Percentiles rank a stretch among this genome's conserved stretches.
These are phyloP conservation scores for Melinaea menophilus DNA, from an alignment of 2,888 invertebrate genomes.

Conservation along the genomic window DNA sequence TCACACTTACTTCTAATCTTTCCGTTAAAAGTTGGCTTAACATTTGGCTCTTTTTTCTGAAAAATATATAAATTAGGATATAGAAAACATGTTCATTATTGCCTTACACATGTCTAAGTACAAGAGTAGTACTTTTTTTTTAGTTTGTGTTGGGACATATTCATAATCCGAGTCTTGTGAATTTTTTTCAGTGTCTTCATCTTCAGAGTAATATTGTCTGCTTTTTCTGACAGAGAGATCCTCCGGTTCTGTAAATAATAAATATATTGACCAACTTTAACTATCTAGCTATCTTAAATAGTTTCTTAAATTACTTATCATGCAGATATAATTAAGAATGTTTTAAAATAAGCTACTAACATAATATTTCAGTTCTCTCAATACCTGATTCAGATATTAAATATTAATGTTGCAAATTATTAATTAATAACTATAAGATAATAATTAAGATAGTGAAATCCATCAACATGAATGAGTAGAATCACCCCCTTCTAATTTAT, in stretches of 20 bases:
- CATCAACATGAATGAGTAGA: too few relatives aligned
- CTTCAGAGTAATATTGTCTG: background rate
- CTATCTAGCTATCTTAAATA: too few relatives aligned
- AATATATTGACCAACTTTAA: background rate
- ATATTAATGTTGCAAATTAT: too few relatives aligned
- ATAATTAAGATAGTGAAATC: too few relatives aligned
- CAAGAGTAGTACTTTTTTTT: slow-evolving; percentile 17
- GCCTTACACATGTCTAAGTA: background rate
- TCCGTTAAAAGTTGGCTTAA: slow-evolving; percentile 27
- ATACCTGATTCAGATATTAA: too few relatives aligned
- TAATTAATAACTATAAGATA: too few relatives aligned
- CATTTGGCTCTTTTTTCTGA: slow-evolving; percentile 22
- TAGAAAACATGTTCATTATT: too few relatives aligned
- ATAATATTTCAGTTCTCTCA: too few relatives aligned
- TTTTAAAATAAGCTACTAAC: too few relatives aligned
- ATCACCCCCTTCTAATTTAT: too few relatives aligned
- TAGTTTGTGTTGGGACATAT: slow-evolving; percentile 7
- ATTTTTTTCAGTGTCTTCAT: slow-evolving; percentile 9
- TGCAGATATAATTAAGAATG: too few relatives aligned
- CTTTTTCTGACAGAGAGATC: background rate
- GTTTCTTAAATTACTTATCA: too few relatives aligned
- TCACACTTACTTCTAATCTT: slow-evolving; percentile 25
- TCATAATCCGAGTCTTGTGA: background rate
- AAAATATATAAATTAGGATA: background rate
- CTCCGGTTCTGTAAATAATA: background rate